Evolutionary conservation across 2,797 vertebrate genomes (phyloP).

Genomic region (Bryconaethiops microstoma): DNA sequence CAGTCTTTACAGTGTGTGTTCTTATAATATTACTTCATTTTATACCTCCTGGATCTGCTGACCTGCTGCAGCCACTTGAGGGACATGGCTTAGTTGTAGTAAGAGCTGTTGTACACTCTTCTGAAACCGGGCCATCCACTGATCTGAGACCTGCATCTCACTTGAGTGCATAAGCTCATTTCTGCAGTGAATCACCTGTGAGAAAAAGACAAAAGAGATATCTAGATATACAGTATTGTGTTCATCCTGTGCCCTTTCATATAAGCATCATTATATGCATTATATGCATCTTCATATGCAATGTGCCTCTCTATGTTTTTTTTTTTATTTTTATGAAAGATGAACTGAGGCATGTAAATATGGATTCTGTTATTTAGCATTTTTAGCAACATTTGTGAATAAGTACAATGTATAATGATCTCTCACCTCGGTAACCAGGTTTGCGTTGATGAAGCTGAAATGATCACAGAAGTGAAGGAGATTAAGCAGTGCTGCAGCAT

Average conservation of each 20-base stretch:
- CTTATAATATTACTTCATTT: slow-evolving; percentile 20
- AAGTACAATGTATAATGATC: too few relatives aligned
- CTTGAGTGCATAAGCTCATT: slow-evolving; percentile 81
- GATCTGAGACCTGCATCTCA: slow-evolving; percentile 73
- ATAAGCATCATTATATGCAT: too few relatives aligned
- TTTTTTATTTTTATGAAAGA: too few relatives aligned
- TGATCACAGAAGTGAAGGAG: slow-evolving; percentile 77
- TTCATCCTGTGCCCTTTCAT: too few relatives aligned
- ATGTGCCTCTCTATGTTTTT: too few relatives aligned
- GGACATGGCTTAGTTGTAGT: slow-evolving; percentile 65
- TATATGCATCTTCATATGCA: too few relatives aligned
- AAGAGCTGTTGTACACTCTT: slow-evolving; percentile 67
- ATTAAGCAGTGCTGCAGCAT: slow-evolving; percentile 79
- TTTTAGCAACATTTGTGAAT: too few relatives aligned
- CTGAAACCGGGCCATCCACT: slow-evolving; percentile 73
- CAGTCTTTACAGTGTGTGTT: not conserved
- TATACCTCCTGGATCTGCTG: slow-evolving; percentile 72
- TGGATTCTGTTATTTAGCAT: too few relatives aligned
- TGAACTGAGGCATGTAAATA: too few relatives aligned
- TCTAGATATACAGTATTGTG: too few relatives aligned
- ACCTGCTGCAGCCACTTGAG: slow-evolving; percentile 62
- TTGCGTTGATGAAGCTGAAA: slow-evolving; percentile 70
- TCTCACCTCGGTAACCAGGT: slow-evolving; percentile 57
- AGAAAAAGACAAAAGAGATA: not conserved
- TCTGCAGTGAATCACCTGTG: slow-evolving; percentile 74